Evolutionary conservation across 1,140 invertebrate species (phyloP).

Genomic region (Ostrea edulis): DNA sequence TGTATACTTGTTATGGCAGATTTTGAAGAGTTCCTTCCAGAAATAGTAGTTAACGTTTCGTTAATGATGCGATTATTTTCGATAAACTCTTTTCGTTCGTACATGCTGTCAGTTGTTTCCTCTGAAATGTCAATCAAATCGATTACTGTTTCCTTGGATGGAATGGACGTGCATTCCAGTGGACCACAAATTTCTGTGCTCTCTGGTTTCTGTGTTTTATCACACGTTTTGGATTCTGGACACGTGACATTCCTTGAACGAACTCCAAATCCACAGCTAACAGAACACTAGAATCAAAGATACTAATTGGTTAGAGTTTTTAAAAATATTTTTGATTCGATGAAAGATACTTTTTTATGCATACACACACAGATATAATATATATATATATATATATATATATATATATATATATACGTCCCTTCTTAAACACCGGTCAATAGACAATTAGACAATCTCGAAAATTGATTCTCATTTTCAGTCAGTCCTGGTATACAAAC

Average conservation of each 20-base stretch:
- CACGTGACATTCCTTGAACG: slow-evolving; percentile 73
- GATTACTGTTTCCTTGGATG: slow-evolving; percentile 28
- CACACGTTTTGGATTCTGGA: slow-evolving; percentile 60
- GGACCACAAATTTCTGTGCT: slow-evolving; percentile 61
- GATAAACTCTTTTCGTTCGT: slow-evolving; percentile 13
- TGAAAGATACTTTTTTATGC: no score
- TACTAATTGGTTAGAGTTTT: background rate
- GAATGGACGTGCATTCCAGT: slow-evolving; percentile 48
- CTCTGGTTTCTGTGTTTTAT: slow-evolving; percentile 61
- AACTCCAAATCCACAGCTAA: slow-evolving; percentile 71
- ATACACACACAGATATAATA: no score
- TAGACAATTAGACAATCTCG: slow-evolving; percentile 25
- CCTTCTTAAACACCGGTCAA: background rate
- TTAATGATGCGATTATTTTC: background rate
- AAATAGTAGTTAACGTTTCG: background rate
- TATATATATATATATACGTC: no score
- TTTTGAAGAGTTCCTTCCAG: background rate
- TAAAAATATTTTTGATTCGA: no score
- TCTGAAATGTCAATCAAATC: slow-evolving; percentile 2
- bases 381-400: no score
- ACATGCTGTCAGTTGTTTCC: background rate
- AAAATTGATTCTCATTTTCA: background rate
- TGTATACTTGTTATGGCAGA: background rate
- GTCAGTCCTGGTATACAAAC: slow-evolving; percentile 50
- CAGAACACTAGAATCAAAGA: slow-evolving; percentile 72